Evolutionary conservation across 2,888 invertebrate genomes (phyloP).

Genomic region (Pristionchus exspectatus): DNA sequence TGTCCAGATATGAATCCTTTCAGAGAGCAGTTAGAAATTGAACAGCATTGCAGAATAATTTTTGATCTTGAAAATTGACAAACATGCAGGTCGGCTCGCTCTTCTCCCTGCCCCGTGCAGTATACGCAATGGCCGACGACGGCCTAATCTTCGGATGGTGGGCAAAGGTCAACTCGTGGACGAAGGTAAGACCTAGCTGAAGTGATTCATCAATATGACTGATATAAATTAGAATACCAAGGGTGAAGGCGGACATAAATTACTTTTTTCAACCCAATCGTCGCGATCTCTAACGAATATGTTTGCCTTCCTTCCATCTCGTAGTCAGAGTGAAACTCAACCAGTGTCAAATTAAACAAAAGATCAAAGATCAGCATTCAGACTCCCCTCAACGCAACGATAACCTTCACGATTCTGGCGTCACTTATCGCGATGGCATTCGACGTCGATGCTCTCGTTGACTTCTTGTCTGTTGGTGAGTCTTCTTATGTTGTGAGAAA

Average conservation of each 20-base stretch:
- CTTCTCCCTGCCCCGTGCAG: slow-evolving; percentile 64
- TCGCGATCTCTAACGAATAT: too few relatives aligned
- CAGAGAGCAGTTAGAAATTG: too few relatives aligned
- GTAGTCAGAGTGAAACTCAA: neutral
- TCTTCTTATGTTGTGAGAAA: neutral
- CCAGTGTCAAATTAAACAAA: neutral
- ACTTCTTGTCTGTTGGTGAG: slow-evolving; percentile 61
- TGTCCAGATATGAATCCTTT: too few relatives aligned
- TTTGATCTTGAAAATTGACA: neutral
- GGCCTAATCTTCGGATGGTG: slow-evolving; percentile 65
- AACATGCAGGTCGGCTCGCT: slow-evolving; percentile 61
- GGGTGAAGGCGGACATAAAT: too few relatives aligned
- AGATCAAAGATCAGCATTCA: slow-evolving; percentile 28
- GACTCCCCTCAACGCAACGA: slow-evolving; percentile 65
- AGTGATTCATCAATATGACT: too few relatives aligned
- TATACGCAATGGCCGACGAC: slow-evolving; percentile 70
- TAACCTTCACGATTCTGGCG: slow-evolving; percentile 62
- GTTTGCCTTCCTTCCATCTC: neutral
- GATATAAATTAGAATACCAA: too few relatives aligned
- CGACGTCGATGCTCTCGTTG: slow-evolving; percentile 65
- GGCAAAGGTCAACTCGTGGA: slow-evolving; percentile 60
- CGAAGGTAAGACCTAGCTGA: slow-evolving; percentile 55
- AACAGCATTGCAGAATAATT: too few relatives aligned
- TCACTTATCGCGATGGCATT: slow-evolving; percentile 62
- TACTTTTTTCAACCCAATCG: too few relatives aligned